Evolutionary conservation across 1,140 invertebrate species (phyloP).

Genomic region (Solen grandis): DNA sequence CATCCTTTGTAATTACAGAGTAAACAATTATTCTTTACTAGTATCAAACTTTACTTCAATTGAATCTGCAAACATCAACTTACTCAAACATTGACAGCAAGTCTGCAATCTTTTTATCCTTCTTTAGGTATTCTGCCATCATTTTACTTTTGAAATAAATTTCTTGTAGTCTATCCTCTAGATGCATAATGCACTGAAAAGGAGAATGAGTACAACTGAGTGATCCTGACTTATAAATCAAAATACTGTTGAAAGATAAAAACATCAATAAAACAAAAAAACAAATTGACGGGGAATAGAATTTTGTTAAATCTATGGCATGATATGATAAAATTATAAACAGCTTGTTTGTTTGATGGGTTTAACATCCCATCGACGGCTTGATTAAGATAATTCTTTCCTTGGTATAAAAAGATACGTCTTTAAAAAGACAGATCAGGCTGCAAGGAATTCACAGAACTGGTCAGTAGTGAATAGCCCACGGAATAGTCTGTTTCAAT

Average conservation of each 20-base stretch:
- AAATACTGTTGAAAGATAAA: neutral
- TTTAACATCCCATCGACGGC: too few species aligned
- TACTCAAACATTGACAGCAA: conserved; percentile 87
- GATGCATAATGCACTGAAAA: conserved; percentile 90
- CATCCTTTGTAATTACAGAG: too few species aligned
- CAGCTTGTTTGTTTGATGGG: too few species aligned
- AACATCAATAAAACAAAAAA: neutral
- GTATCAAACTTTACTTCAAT: too few species aligned
- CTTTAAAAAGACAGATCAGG: too few species aligned
- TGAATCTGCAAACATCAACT: conserved; percentile 56
- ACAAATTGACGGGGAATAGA: neutral
- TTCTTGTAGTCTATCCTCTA: conserved; percentile 92
- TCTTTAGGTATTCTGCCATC: conserved; percentile 90
- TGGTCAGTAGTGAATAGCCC: too few species aligned
- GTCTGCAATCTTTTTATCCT: conserved; percentile 84
- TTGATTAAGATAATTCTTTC: too few species aligned
- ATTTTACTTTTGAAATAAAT: conserved; percentile 92
- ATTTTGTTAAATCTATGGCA: neutral
- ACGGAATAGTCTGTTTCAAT: too few species aligned
- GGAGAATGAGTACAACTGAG: conserved; percentile 34
- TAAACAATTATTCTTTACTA: too few species aligned
- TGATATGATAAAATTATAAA: too few species aligned
- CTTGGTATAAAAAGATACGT: too few species aligned
- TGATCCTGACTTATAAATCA: neutral
- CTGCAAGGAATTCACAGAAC: too few species aligned